Conservation (phyloP, 2,888 invertebrate species). For the Microchrysa polita region DNA sequence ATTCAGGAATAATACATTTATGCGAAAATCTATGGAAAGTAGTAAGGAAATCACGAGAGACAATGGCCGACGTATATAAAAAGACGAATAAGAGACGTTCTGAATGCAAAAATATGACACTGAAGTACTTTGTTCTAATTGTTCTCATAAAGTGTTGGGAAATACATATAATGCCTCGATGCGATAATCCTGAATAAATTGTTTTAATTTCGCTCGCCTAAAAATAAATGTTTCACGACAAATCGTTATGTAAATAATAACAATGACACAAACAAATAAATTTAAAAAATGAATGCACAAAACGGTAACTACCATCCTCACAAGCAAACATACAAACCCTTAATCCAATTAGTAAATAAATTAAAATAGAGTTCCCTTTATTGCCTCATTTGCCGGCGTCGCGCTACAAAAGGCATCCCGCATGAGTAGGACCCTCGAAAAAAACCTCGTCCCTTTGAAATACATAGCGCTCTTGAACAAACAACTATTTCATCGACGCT, state of each 20-base stretch:
- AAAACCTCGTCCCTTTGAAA: constrained; percentile 1
- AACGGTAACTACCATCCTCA: neutral
- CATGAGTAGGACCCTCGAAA: neutral
- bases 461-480: constrained; percentile 21
- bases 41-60: neutral
- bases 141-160: too few species aligned
- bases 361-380: neutral
- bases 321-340: neutral
- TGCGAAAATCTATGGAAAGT: neutral
- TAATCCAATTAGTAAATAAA: neutral
- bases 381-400: neutral
- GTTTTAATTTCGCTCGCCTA: too few species aligned
- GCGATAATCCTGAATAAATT: too few species aligned
- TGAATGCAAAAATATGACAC: too few species aligned
- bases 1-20: neutral
- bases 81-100: too few species aligned
- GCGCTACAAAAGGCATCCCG: neutral
- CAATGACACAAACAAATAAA: too few species aligned
- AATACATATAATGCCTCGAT: too few species aligned
- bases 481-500: too few species aligned
- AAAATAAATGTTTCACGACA: too few species aligned
- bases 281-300: neutral
- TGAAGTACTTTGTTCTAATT: too few species aligned
- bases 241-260: too few species aligned
- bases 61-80: too few species aligned